Conservation (phyloP, 2,888 invertebrate genomes). For the Deilephila porcellus region DNA sequence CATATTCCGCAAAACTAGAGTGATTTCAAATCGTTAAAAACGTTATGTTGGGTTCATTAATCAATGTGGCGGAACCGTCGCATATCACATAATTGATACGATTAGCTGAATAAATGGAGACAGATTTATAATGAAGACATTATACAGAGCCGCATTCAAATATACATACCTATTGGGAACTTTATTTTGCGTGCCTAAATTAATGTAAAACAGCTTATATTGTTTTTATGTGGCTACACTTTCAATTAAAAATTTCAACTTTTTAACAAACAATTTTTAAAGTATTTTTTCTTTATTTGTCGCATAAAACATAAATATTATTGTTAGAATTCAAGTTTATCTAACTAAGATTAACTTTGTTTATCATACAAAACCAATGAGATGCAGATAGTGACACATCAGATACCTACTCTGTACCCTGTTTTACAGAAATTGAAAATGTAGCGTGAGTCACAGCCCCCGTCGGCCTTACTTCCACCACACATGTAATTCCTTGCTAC, state of each 20-base stretch:
- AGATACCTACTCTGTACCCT: background rate
- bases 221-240: no score
- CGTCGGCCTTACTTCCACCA: background rate
- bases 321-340: no score
- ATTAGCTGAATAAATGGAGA: slow-evolving; percentile 42
- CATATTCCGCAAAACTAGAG: slow-evolving; percentile 30
- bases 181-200: background rate
- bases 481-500: slow-evolving; percentile 5
- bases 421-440: background rate
- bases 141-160: slow-evolving; percentile 38
- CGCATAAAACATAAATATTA: no score
- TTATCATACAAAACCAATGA: no score
- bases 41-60: slow-evolving; percentile 29
- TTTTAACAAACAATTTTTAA: no score
- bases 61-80: slow-evolving; percentile 24
- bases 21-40: slow-evolving; percentile 19
- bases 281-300: no score
- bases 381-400: no score
- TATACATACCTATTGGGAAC: background rate
- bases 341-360: no score
- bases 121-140: slow-evolving; percentile 53
- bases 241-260: no score
- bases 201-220: no score
- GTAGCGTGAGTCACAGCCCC: background rate
- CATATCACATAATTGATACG: slow-evolving; percentile 37